Conservation (phyloP, 2,797 vertebrate species). For the Parauchenoglanis ngamensis region DNA sequence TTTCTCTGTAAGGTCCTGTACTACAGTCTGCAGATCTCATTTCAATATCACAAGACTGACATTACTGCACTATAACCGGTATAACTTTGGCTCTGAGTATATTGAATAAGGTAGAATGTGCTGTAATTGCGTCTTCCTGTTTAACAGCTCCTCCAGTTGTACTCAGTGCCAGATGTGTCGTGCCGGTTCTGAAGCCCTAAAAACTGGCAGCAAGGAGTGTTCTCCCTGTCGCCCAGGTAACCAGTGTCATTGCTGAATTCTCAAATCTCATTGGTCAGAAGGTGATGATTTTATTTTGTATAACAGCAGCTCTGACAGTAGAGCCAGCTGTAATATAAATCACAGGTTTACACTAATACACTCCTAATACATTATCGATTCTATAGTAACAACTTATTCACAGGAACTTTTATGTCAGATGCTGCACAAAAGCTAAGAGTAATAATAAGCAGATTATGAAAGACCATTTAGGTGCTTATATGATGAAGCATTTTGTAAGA, state of each 20-base stretch:
- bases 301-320: background rate
- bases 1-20: background rate
- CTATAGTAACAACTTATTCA: background rate
- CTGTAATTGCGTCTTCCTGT: background rate
- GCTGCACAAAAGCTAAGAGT: background rate
- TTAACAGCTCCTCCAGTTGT: conserved; percentile 77
- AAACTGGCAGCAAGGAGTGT: conserved; percentile 71
- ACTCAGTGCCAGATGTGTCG: conserved; percentile 74
- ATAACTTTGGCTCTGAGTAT: background rate
- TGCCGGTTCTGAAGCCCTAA: conserved; percentile 76
- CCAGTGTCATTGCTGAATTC: background rate
- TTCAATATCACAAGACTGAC: background rate
- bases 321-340: background rate
- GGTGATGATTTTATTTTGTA: background rate
- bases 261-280: background rate
- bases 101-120: background rate
- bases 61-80: background rate
- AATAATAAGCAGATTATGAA: background rate
- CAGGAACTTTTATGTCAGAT: background rate
- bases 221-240: conserved; percentile 80
- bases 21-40: background rate
- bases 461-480: background rate
- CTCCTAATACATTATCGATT: background rate
- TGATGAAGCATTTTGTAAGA: background rate
- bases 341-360: background rate